Conservation (phyloP, 2,797 vertebrate genomes). For the Pangasius djambal region DNA sequence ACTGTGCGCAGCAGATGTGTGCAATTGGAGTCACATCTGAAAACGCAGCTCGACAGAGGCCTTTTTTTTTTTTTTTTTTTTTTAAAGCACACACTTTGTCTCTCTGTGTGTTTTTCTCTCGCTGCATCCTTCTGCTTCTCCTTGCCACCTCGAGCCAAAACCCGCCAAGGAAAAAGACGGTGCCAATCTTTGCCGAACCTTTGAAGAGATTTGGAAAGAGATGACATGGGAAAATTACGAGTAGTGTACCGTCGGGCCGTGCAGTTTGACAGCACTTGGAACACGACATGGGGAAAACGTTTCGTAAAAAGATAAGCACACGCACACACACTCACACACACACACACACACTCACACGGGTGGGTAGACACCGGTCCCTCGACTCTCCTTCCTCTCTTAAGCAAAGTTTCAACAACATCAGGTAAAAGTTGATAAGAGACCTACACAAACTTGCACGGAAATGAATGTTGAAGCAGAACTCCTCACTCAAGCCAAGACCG, state of each 20-base stretch:
- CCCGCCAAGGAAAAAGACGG: constrained; percentile 63
- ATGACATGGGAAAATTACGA: constrained; percentile 79
- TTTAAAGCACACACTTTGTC: constrained; percentile 57
- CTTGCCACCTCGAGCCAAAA: constrained; percentile 42
- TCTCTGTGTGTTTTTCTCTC: constrained; percentile 51
- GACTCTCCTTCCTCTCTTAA: constrained; percentile 3
- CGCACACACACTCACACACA: constrained; percentile 43
- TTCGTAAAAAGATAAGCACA: constrained; percentile 66
- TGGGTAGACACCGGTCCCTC: background rate
- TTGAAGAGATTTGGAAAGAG: constrained; percentile 84
- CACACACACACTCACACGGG: constrained; percentile 33
- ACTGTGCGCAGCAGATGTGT: constrained; percentile 79
- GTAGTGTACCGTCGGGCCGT: constrained; percentile 74
- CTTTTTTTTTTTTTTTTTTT: constrained; percentile 56
- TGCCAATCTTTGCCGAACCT: constrained; percentile 74
- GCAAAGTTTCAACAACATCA: constrained; percentile 31
- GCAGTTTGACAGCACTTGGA: constrained; percentile 81
- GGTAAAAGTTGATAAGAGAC: constrained; percentile 31
- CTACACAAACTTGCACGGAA: background rate
- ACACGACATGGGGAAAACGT: constrained; percentile 70
- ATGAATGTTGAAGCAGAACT: background rate
- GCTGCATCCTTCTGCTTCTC: constrained; percentile 39
- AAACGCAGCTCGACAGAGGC: constrained; percentile 74
- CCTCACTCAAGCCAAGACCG: background rate
- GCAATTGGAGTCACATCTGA: constrained; percentile 81